Base-by-base conservation (phyloP, 1,140 invertebrate genomes). In the Anoplolepis gracilipes region DNA sequence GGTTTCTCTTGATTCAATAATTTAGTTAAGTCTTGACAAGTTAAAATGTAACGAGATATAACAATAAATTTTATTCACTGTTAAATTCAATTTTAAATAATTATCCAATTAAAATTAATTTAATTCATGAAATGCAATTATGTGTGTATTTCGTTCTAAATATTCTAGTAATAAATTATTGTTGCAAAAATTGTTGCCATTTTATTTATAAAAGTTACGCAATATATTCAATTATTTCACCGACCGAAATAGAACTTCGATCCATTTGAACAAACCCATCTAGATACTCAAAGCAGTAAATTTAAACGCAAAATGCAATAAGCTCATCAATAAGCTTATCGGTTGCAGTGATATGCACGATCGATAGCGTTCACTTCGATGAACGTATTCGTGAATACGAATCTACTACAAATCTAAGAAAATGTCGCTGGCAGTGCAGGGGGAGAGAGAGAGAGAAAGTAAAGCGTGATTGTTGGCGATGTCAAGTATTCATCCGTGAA, bases 291-390 rank as follows among this genome's bases (percentile, higher is more conserved):
- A 72, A 82, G 25, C 55, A n/a, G 25, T n/a, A 13, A 72, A 72
- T 39, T 82, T 59, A 46, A 82, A 72, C 36, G 36, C 65, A 22
- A 72, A 70, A 72, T 25, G 53, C 67, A 59, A 82, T 82, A 82
- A 81, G 36, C 53, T 81, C 67, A 57, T 65, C 22, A 39, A 30
- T 36, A 55, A 61, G 53, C 36, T 82, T 72, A 81, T 81, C 33
- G 65, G 11, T 46, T 30, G 33, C 22, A 42, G 22, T 19, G 65
- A 82, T 82, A 33, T 55, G 67, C 11, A 33, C 13, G 65, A 57
- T 55, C 53, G 53, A 82, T 42, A 72, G 25, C 25, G 13, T 16
- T 6, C 65, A 13, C 53, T 57, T 49, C n/a, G 39, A 13, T 30
- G 28, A 28, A 33, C 36, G 4, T 46, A 61, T 82, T 82, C 53